Base-by-base conservation (phyloP, 2,888 invertebrate species). In the Synergus laeviventris region DNA sequence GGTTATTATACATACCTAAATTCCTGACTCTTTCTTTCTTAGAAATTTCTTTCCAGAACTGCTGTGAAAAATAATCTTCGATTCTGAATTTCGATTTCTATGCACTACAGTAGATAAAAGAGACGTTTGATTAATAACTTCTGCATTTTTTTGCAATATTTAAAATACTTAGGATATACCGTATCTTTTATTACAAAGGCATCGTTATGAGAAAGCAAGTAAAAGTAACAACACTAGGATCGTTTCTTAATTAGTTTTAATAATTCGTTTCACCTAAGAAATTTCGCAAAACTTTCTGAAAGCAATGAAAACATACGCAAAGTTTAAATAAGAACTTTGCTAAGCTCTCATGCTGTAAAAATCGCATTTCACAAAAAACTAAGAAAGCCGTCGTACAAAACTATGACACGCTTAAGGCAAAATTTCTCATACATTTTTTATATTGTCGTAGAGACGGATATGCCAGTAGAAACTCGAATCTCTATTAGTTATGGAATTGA, bases 191-290 rank as follows among this genome's bases (percentile, higher is more conserved):
- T 70, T 70, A 70, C 70, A 70, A 70, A 70, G 70, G 70, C 70
- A 70, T 70, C 70, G 49, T 70, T 45, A 70, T 70, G 70, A 70
- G 49, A 70, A 49, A 70, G 70, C 70, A 70, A 70, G 49, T 70
- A 70, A 70, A 70, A 70, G 42, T 70, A 70, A 70, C 70, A 70
- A 70, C 70, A 70, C 70, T 70, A 70, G 70, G 31, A 70, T 70
- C 49, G 70, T 70, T 70, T 70, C 70, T 70, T 70, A 70, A 70
- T 70, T 70, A 70, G 31, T 49, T 70, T 70, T 70, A 70, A 70
- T 70, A 49, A 70, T 70, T 70, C 70, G 70, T 70, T 70, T 70
- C 70, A 70, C 70, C 49, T 21, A 70, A 9, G 70, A 49, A 70
- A 49, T 70, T 70, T 70, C 70, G 70, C 70, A 49, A 70, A 49